phyloP scores from a whole-genome alignment of 2,797 vertebrate genomes.

The Geotrypetes seraphini region DNA sequence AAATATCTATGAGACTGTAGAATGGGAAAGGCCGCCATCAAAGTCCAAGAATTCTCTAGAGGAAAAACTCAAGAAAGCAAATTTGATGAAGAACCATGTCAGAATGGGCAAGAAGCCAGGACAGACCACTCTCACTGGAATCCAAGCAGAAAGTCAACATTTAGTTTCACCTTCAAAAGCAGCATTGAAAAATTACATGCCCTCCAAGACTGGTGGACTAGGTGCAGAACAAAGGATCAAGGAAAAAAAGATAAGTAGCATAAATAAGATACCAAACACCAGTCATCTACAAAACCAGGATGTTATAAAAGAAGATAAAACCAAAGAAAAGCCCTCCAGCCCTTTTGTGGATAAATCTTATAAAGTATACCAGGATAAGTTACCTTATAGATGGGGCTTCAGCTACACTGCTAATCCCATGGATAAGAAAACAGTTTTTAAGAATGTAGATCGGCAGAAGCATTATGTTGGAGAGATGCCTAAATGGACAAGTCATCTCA shows the following conservation, averaged over 20 bases:
- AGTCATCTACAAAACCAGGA: too few relatives aligned
- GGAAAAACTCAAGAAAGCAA: neutral
- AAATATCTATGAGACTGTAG: slow-evolving; percentile 6
- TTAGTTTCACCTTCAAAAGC: too few relatives aligned
- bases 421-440: neutral
- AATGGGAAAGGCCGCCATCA: neutral
- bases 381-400: slow-evolving; percentile 1
- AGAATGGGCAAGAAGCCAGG: neutral
- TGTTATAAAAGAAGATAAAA: neutral
- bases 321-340: too few relatives aligned
- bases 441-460: neutral
- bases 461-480: neutral
- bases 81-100: slow-evolving; percentile 12
- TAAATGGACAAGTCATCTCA: neutral
- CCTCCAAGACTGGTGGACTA: neutral
- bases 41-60: too few relatives aligned
- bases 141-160: slow-evolving; percentile 4
- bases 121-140: slow-evolving; percentile 3
- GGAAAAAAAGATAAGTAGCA: neutral
- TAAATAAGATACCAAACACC: too few relatives aligned
- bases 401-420: neutral
- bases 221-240: neutral
- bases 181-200: neutral
- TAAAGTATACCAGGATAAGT: too few relatives aligned
- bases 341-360: too few relatives aligned